Conservation (phyloP, 1,140 invertebrate genomes). For the Drosophila orosa region DNA sequence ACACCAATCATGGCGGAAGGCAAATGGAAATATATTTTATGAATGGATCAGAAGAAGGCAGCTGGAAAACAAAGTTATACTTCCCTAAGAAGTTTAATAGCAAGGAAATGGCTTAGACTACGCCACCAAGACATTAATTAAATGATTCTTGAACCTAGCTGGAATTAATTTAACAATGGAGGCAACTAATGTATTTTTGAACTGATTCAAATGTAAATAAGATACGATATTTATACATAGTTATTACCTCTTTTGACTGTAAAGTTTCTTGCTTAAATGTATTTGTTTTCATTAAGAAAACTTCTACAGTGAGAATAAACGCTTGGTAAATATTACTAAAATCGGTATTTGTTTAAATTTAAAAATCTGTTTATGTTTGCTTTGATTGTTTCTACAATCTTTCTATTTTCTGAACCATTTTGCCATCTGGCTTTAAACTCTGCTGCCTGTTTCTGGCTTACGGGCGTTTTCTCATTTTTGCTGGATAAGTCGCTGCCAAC, state of each 20-base stretch:
- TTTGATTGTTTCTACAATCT: no score
- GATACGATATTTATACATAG: background rate
- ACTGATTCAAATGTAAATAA: background rate
- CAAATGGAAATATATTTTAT: slow-evolving; percentile 54
- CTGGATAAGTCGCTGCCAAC: slow-evolving; percentile 12
- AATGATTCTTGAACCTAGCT: background rate
- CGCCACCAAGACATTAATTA: background rate
- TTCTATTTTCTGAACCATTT: background rate
- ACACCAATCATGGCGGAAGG: slow-evolving; percentile 36
- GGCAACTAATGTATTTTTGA: background rate
- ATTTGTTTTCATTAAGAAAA: no score
- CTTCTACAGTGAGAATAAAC: no score
- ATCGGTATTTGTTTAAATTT: no score
- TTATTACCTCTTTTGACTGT: background rate
- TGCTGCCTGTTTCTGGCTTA: slow-evolving; percentile 7
- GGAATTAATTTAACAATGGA: background rate
- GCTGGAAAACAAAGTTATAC: slow-evolving; percentile 5
- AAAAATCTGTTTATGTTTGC: no score
- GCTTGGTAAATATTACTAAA: no score
- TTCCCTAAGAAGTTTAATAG: background rate
- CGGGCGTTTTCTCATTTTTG: slow-evolving; percentile 29
- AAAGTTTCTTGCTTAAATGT: background rate
- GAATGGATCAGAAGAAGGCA: slow-evolving; percentile 7
- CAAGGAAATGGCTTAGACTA: background rate
- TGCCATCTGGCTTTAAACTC: slow-evolving; percentile 1